phyloP scores from a whole-genome alignment of 1,140 invertebrate species.

The Bombus soroeensis region DNA sequence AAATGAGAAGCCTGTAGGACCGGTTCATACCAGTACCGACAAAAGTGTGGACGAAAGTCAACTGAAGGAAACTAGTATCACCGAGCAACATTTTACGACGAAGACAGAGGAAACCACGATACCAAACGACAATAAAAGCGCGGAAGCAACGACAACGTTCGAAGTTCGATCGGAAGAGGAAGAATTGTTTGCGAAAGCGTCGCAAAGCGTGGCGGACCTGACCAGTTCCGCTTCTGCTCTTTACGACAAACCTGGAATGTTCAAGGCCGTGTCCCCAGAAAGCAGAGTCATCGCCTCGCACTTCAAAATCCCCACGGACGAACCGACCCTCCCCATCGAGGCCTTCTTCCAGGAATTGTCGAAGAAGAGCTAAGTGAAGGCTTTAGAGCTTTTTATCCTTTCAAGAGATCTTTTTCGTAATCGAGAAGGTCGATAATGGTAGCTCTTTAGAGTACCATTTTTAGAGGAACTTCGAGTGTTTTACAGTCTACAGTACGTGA shows the following conservation, averaged over 20 bases:
- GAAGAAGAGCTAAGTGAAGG: constrained; percentile 67
- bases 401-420: not conserved
- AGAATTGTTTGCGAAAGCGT: constrained; percentile 78
- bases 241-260: constrained; percentile 80
- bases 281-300: constrained; percentile 72
- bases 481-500: not conserved
- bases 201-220: constrained; percentile 82
- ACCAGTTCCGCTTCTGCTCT: constrained; percentile 82
- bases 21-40: not conserved
- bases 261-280: constrained; percentile 79
- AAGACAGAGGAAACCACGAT: not conserved
- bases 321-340: constrained; percentile 83
- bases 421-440: not conserved
- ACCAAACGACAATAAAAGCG: not conserved
- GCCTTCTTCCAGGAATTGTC: constrained; percentile 82
- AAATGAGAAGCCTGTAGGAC: not conserved
- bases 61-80: not conserved
- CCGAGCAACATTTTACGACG: not conserved
- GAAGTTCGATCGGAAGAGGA: constrained; percentile 65
- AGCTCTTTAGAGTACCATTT: not conserved
- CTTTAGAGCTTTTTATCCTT: not conserved
- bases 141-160: constrained; percentile 1
- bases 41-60: not conserved
- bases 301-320: constrained; percentile 81
- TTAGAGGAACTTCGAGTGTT: not conserved